A percentile compares a stretch with the other conserved stretches of the same genome.
Conservation (phyloP, 1,140 invertebrate species). For the Orchesella cincta region DNA sequence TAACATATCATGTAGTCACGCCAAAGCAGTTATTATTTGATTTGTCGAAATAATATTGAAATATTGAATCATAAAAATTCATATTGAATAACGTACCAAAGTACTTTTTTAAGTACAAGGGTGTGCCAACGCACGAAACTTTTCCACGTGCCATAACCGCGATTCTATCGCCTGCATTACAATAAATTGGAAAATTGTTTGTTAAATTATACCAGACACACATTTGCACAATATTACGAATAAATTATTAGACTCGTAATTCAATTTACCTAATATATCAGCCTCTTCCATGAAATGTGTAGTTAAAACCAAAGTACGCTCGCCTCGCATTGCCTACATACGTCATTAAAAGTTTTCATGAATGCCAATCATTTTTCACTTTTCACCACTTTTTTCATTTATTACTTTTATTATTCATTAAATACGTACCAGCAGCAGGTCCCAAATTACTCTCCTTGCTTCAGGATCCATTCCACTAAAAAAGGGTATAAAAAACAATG, state of each 20-base stretch:
- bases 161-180: slow-evolving; percentile 71
- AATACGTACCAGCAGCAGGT: too few species aligned
- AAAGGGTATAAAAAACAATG: slow-evolving; percentile 2
- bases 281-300: slow-evolving; percentile 99
- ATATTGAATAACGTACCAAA: slow-evolving; percentile 65
- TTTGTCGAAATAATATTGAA: too few species aligned
- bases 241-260: not conserved
- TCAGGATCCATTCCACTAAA: slow-evolving; percentile 66
- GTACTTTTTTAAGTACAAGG: slow-evolving; percentile 82
- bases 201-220: too few species aligned
- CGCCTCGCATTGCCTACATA: slow-evolving; percentile 59
- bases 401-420: too few species aligned
- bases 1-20: not conserved
- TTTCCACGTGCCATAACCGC: slow-evolving; percentile 75
- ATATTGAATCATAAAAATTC: too few species aligned
- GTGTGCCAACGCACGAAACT: slow-evolving; percentile 74
- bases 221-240: too few species aligned
- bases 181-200: too few species aligned
- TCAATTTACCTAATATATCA: slow-evolving; percentile 68
- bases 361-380: not conserved
- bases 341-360: too few species aligned
- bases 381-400: too few species aligned
- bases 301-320: slow-evolving; percentile 84
- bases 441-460: slow-evolving; percentile 64
- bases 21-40: too few species aligned